These are phyloP conservation scores for Actias luna DNA, from an alignment of 2,888 invertebrate genomes.

Conservation along the genomic window DNA sequence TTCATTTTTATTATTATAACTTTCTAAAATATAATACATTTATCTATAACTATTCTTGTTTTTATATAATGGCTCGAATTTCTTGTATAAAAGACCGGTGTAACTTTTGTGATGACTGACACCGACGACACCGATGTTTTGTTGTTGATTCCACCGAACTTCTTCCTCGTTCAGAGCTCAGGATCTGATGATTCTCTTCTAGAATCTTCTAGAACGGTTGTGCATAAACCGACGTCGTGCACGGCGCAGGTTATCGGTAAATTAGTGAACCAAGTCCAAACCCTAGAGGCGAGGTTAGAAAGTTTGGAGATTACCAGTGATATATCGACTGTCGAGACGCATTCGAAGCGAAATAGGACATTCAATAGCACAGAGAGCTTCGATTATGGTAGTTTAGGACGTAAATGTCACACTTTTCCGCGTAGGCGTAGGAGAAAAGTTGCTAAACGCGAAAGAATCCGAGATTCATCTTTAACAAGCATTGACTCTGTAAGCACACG, in stretches of 20 bases:
- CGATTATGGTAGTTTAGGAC: constrained; percentile 55
- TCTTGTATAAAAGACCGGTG: constrained; percentile 26
- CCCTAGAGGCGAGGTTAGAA: constrained; percentile 81
- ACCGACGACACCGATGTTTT: constrained; percentile 92
- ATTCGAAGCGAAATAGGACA: constrained; percentile 39
- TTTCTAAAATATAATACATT: not conserved
- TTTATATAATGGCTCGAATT: constrained; percentile 56
- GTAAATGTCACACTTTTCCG: constrained; percentile 69
- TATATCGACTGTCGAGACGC: constrained; percentile 47
- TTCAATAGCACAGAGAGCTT: constrained; percentile 62
- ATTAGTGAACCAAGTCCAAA: constrained; percentile 83
- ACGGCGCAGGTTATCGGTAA: constrained; percentile 76
- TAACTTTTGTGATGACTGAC: constrained; percentile 73
- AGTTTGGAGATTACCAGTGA: constrained; percentile 64
- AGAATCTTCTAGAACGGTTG: constrained; percentile 71
- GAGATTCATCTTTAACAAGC: constrained; percentile 59
- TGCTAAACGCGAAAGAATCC: constrained; percentile 38
- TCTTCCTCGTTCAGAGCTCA: constrained; percentile 84
- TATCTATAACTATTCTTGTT: constrained; percentile 11
- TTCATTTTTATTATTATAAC: not conserved
- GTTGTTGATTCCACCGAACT: constrained; percentile 89
- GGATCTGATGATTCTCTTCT: constrained; percentile 77
- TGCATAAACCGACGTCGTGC: constrained; percentile 68
- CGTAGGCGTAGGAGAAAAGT: constrained; percentile 61
- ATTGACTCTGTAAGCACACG: constrained; percentile 46